Conservation (phyloP, 2,113 vertebrate genomes). For the Archilochus colubris region DNA sequence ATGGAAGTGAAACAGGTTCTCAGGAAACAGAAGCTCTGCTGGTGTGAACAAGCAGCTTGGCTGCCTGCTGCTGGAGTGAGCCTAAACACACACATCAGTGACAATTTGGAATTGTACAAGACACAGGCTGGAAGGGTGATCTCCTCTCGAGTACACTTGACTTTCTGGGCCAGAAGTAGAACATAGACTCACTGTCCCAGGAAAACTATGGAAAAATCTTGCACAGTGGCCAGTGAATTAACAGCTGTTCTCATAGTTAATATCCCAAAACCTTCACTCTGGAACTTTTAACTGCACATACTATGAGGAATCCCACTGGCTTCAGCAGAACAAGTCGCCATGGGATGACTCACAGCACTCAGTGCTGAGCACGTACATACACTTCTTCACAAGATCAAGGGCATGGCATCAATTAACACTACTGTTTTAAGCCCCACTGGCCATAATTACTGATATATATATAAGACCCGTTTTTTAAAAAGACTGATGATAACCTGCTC, state of each 20-base stretch:
- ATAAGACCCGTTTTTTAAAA: not conserved
- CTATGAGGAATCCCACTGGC: not conserved
- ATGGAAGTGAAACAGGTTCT: not conserved
- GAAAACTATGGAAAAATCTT: not conserved
- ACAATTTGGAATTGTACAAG: not conserved
- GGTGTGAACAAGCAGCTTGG: not conserved
- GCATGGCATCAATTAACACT: not conserved
- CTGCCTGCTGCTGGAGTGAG: slow-evolving; percentile 26
- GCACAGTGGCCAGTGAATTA: not conserved
- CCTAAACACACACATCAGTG: not conserved
- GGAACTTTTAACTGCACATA: not conserved
- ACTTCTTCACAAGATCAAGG: not conserved
- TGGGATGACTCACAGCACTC: not conserved
- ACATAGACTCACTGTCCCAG: not conserved
- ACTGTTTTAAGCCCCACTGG: not conserved
- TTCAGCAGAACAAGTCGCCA: not conserved
- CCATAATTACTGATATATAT: not conserved
- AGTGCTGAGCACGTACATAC: not conserved
- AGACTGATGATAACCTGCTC: not conserved
- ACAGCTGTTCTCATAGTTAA: not conserved
- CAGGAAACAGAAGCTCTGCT: slow-evolving; percentile 1
- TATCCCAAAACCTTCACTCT: not conserved
- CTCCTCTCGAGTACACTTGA: not conserved
- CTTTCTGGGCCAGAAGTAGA: not conserved
- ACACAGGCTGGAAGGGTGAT: not conserved